Evolutionary conservation across 2,888 invertebrate species (phyloP).

Genomic region (Caenorhabditis zanzibari): DNA sequence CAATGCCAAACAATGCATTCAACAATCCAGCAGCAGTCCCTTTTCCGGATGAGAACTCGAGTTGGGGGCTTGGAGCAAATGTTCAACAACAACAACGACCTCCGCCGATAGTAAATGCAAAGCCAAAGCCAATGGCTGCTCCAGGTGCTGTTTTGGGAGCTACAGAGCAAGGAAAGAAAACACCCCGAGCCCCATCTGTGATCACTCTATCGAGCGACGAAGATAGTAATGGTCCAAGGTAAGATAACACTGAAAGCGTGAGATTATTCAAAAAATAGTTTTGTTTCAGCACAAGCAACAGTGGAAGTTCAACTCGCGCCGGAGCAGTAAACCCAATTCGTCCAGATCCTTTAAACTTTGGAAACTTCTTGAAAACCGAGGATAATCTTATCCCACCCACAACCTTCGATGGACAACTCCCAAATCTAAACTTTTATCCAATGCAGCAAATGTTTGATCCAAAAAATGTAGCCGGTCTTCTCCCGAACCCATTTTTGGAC

Average conservation of each 20-base stretch:
- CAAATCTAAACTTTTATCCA: conserved; percentile 28
- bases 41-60: conserved; percentile 8
- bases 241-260: not conserved
- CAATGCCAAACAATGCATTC: conserved; percentile 33
- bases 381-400: conserved; percentile 50
- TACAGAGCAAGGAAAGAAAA: conserved; percentile 25
- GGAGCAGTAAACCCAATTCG: conserved; percentile 46
- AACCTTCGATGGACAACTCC: conserved; percentile 45
- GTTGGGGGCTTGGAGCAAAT: conserved; percentile 32
- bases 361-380: conserved; percentile 25
- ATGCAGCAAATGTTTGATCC: conserved; percentile 39
- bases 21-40: conserved; percentile 27
- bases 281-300: conserved; percentile 42
- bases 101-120: conserved; percentile 36
- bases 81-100: conserved; percentile 40
- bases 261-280: not conserved
- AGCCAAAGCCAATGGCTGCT: conserved; percentile 17
- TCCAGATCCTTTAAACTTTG: not conserved
- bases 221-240: conserved; percentile 63
- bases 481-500: conserved; percentile 55
- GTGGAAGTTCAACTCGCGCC: conserved; percentile 44
- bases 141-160: not conserved
- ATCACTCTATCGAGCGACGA: conserved; percentile 64
- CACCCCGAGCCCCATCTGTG: conserved; percentile 52
- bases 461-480: conserved; percentile 41